phyloP scores from a whole-genome alignment of 2,113 vertebrate genomes.

The Calidris pugnax region DNA sequence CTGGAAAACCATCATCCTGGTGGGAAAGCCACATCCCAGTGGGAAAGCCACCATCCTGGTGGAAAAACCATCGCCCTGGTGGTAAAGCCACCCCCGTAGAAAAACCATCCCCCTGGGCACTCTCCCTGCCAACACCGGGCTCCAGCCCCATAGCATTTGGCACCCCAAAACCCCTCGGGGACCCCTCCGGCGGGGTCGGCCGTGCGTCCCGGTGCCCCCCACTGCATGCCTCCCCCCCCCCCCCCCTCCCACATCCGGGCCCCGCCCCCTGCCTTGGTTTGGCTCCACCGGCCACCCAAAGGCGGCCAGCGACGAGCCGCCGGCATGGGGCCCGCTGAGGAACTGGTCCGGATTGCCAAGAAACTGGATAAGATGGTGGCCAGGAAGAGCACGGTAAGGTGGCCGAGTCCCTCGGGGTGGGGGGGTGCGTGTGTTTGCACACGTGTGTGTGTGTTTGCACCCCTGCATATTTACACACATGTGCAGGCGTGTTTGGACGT shows the following conservation, averaged over 20 bases:
- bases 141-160: conserved; percentile 31
- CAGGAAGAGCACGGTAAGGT: conserved; percentile 90
- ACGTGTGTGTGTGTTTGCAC: accelerated
- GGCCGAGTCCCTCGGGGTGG: neutral
- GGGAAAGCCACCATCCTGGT: neutral
- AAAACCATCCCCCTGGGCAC: neutral
- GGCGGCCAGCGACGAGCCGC: neutral
- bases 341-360: conserved; percentile 88
- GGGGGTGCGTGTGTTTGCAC: no score
- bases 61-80: no score
- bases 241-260: no score
- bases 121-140: accelerated
- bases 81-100: no score
- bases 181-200: accelerated
- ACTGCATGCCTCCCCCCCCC: neutral
- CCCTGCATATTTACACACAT: accelerated
- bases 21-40: no score
- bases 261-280: neutral
- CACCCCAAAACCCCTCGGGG: neutral
- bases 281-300: accelerated
- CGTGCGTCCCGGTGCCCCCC: neutral
- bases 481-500: neutral
- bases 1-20: no score
- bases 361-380: conserved; percentile 97
- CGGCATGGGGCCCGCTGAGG: conserved; percentile 88